Percentiles rank a stretch among this genome's conserved stretches.
Evolutionary conservation across 64 coral and sea anemone species (phyloP).

Genomic region (Cladopsammia gracilis): DNA sequence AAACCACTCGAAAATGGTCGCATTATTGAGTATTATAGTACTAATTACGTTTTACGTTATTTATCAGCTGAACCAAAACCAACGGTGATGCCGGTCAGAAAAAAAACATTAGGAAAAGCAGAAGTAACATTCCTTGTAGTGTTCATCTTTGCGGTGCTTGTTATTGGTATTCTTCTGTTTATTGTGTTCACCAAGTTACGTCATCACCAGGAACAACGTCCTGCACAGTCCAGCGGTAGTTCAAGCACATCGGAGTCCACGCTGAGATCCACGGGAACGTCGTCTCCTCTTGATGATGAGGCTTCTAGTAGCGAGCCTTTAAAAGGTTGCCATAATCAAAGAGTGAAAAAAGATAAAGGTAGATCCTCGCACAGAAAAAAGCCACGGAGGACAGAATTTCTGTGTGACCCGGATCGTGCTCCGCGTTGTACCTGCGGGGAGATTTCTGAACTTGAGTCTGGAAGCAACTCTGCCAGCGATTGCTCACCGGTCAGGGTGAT

Average conservation of each 20-base stretch:
- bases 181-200: constrained; percentile 86
- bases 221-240: constrained; percentile 65
- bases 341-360: constrained; percentile 4
- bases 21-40: too few relatives aligned
- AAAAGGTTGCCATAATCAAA: constrained; percentile 25
- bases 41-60: background rate
- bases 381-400: constrained; percentile 50
- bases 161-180: constrained; percentile 76
- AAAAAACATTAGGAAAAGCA: constrained; percentile 49
- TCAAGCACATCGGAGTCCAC: constrained; percentile 91
- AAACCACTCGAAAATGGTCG: too few relatives aligned
- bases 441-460: constrained; percentile 80
- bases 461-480: constrained; percentile 62
- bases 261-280: constrained; percentile 72
- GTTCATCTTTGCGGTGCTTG: constrained; percentile 80
- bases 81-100: background rate
- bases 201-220: constrained; percentile 56
- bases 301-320: constrained; percentile 71
- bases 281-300: constrained; percentile 88
- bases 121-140: constrained; percentile 82
- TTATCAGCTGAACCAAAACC: background rate
- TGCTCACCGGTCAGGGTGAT: constrained; percentile 60
- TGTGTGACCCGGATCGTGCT: constrained; percentile 72
- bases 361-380: constrained; percentile 45
- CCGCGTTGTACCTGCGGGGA: constrained; percentile 86